Evolutionary conservation across 2,113 vertebrate genomes (phyloP).

Genomic region (Origma solitaria): DNA sequence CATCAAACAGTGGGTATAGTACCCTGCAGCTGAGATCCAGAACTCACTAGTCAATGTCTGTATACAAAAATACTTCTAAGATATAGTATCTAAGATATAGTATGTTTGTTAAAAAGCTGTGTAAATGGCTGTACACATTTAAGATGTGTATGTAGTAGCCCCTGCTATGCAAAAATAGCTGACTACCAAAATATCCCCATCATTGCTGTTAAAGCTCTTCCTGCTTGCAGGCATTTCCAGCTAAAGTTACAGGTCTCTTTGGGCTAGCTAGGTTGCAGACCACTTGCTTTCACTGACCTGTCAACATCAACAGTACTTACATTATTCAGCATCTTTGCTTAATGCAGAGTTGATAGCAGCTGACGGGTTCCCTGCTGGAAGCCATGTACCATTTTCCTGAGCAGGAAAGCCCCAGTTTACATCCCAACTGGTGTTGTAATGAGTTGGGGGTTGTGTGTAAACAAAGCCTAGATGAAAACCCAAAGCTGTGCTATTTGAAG

Average conservation of each 20-base stretch:
- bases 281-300: not conserved
- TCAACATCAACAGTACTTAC: not conserved
- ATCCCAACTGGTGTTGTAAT: not conserved
- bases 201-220: not conserved
- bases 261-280: not conserved
- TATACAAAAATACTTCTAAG: not conserved
- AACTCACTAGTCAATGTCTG: not conserved
- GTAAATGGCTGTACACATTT: not conserved
- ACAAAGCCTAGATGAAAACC: not conserved
- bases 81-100: not conserved
- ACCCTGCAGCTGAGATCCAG: not conserved
- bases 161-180: not conserved
- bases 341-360: not conserved
- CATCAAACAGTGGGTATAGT: not conserved
- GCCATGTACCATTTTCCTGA: not conserved
- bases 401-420: not conserved
- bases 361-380: not conserved
- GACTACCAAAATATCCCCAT: not conserved
- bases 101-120: not conserved
- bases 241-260: not conserved
- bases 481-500: not conserved
- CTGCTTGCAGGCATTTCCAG: not conserved
- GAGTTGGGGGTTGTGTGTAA: not conserved
- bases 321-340: not conserved
- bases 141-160: not conserved